Evolutionary conservation across 2,888 invertebrate genomes (phyloP), one percentile per base, ranked within the genome.

Genomic region (Cephalotes varians): DNA sequence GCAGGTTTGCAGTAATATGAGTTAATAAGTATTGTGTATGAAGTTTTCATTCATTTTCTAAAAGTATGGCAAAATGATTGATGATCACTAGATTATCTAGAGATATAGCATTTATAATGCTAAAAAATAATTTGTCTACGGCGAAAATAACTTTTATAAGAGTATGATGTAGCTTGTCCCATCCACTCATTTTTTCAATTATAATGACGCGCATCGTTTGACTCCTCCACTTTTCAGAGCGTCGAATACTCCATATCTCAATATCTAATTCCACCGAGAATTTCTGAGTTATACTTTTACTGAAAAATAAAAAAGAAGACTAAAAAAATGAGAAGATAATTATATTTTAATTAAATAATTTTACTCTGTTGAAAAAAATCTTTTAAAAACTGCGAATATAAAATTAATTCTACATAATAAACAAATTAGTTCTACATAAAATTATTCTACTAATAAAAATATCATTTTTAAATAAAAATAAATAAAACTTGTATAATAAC

Each of bases 131-230:
- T 51, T 76, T 40, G 25, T 51, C 9, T 37, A 25, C 12, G 64
- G 10, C 44, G n/a, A 51, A 76, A n/a, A 28, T 64, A 64, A 64
- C 15, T 64, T 76, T 51, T 28, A 51, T 37, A 40, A 76, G 15
- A 76, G 21, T 76, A 12, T 65, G 25, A 76, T 51, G 51, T 18
- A 40, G 18, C 37, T 25, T 6, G 64, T 60, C 34, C 21, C 5
- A 31, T 64, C 65, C 25, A 54, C 37, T 25, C 28, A 15, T 51
- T 65, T 65, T 64, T 76, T 37, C 64, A 76, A 76, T 76, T 76
- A 64, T 64, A 64, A 64, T 51, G 64, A 64, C 49, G 76, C 76
- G 76, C 76, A 64, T 76, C 51, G 76, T 51, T 76, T 76, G 76
- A 15, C n/a, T 64, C 51, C 28, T 65, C 6, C 28, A 51, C 28